Base-by-base conservation (phyloP, 92 coral and sea anemone species). In the Siderastrea siderea region DNA sequence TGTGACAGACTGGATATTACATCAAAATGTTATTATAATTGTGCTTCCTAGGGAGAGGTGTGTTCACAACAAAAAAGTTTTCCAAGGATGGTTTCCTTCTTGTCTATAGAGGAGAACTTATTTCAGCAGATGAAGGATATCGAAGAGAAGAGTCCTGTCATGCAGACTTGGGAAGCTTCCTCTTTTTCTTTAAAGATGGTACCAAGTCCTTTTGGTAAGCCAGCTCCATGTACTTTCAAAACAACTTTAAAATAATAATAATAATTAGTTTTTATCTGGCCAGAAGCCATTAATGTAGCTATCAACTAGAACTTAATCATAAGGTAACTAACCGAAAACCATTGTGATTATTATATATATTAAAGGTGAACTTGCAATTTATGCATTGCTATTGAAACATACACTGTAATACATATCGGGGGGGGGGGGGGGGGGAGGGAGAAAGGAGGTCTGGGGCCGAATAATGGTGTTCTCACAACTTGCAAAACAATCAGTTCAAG, bases 91-190 rank as follows among this genome's bases (percentile, higher is more conserved):
- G 72, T 50, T 87, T 87, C 58, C 85, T 87, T 7, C 79, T 87
- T 10, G 91, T 68, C 51, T 87, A 87, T 63, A 80, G 71, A 78
- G 91, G 91, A 65, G 91, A 87, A 58, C 54, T 80, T 45, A 79
- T 87, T 50, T 58, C 80, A 13, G 62, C 55, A 45, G 86, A 71
- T 13, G 87, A 87, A 70, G 91, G 70, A 49, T 58, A 58, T 72
- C 43, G 49, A 62, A 80, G 91, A 64, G 91, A 87, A 63, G 80
- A 80, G 44, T 19, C 47, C 3, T 87, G 80, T 72, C 71, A 80
- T 59, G 71, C 77, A 66, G 82, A 84, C 44, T 64, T 79, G 50
- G 91, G 91, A 80, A 87, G 91, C 74, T 87, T 87, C 61, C 87
- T 87, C 65, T 87, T 87, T 81, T 87, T 80, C 64, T 88, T 88